Conservation (phyloP, 2,797 vertebrate species). For the Danio tinwini region DNA sequence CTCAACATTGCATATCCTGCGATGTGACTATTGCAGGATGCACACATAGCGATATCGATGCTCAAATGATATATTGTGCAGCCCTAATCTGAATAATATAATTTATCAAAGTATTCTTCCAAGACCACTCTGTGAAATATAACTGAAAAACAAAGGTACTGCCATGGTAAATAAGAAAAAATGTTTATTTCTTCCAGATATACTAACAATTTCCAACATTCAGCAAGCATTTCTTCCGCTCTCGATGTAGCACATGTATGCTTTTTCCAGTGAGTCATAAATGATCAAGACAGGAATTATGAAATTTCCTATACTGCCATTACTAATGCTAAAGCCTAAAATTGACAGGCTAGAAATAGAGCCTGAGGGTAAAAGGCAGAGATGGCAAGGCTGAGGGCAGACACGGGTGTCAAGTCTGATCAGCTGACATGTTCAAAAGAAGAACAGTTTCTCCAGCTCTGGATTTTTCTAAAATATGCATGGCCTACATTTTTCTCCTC, state of each 20-base stretch:
- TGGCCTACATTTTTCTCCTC: slow-evolving; percentile 79
- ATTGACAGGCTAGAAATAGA: slow-evolving; percentile 30
- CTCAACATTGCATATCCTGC: no score
- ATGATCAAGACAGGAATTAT: not conserved
- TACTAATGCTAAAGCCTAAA: slow-evolving; percentile 22
- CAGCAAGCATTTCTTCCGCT: not conserved
- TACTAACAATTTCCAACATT: slow-evolving; percentile 1
- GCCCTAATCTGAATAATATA: no score
- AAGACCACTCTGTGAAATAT: no score
- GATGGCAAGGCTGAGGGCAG: slow-evolving; percentile 37
- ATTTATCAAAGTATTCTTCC: no score
- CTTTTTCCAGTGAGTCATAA: not conserved
- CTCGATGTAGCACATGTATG: not conserved
- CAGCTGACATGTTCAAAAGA: slow-evolving; percentile 36
- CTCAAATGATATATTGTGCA: no score
- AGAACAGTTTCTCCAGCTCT: slow-evolving; percentile 64
- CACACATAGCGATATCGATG: no score
- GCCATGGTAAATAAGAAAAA: no score
- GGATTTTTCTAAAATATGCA: slow-evolving; percentile 78
- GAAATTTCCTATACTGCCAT: not conserved
- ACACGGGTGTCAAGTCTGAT: slow-evolving; percentile 46
- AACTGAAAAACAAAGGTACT: no score
- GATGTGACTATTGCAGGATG: no score
- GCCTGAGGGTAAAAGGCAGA: not conserved
- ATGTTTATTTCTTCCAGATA: slow-evolving; percentile 52